phyloP scores from a whole-genome alignment of 1,140 invertebrate species.

The Drosophila elegans region DNA sequence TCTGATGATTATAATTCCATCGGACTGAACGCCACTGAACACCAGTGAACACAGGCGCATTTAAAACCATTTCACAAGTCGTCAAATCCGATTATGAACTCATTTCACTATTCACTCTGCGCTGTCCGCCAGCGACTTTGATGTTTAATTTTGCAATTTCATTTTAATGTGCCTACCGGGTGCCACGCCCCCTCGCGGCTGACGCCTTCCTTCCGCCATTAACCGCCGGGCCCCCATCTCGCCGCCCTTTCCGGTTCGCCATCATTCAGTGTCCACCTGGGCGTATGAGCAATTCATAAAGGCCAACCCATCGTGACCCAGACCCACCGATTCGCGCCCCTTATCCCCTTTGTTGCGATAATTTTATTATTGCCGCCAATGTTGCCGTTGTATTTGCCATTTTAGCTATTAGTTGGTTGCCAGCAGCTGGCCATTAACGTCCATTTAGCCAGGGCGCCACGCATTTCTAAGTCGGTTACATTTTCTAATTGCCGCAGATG shows the following conservation, averaged over 20 bases:
- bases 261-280: conserved; percentile 60
- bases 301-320: neutral
- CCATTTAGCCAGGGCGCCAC: conserved; percentile 77
- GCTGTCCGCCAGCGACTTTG: conserved; percentile 66
- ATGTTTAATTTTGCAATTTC: conserved; percentile 83
- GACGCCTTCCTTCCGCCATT: conserved; percentile 9
- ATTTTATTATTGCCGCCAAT: conserved; percentile 72
- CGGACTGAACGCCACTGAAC: conserved; percentile 8
- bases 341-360: conserved; percentile 47
- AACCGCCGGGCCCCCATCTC: neutral
- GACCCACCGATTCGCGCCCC: neutral
- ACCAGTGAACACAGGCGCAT: conserved; percentile 35
- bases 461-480: conserved; percentile 80
- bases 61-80: conserved; percentile 80
- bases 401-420: conserved; percentile 75
- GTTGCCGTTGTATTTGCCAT: conserved; percentile 30
- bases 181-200: neutral
- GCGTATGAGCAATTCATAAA: conserved; percentile 71
- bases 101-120: conserved; percentile 64
- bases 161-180: conserved; percentile 73
- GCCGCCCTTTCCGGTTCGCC: conserved; percentile 3
- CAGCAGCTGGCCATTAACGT: conserved; percentile 78
- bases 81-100: conserved; percentile 83
- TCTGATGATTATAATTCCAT: conserved; percentile 10
- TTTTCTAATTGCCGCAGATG: conserved; percentile 78